Base-by-base conservation (phyloP, 2,888 invertebrate species). In the Harmothoe impar region DNA sequence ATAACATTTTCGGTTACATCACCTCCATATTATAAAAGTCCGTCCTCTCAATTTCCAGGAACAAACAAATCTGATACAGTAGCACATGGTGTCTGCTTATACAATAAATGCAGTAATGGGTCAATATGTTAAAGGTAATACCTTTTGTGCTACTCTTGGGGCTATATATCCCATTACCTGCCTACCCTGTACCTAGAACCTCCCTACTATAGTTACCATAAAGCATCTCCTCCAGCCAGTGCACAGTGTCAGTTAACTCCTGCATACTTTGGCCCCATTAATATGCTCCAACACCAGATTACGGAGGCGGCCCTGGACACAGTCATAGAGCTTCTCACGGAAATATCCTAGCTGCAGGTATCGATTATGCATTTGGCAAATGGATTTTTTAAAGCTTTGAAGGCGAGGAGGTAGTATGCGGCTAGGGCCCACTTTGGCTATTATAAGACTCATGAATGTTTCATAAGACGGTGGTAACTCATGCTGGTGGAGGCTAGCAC, bases 341-440 rank as follows among this genome's bases (percentile, higher is more conserved):
- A 72, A 29, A 25, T 25, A 72, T 72, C 72, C 25, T n/a, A 29
- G 72, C 25, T 72, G 29, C 62, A 29, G 72, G n/a, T 29, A 72
- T 72, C 31, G 72, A 72, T 72, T 72, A 72, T 72, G 72, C 72
- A 72, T 72, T 29, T 72, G 29, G n/a, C 72, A 72, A 72, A 72
- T 72, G 72, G 25, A 72, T 72, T 72, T 72, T 62, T 72, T 72
- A 72, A 72, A 72, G 72, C 29, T n/a, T 72, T 72, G 29, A 29
- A 72, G 72, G 72, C 72, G 72, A 29, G 72, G 29, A 72, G 72
- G 72, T 72, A 3, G 72, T 29, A 25, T 72, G 29, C 29, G 31
- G 72, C 31, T 29, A 72, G 72, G 25, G 29, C 25, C 72, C 72
- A 72, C 72, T 72, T 72, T 72, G 31, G 29, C 72, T 72, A 72